phyloP scores from a whole-genome alignment of 1,140 invertebrate species.

The Hyles euphorbiae region DNA sequence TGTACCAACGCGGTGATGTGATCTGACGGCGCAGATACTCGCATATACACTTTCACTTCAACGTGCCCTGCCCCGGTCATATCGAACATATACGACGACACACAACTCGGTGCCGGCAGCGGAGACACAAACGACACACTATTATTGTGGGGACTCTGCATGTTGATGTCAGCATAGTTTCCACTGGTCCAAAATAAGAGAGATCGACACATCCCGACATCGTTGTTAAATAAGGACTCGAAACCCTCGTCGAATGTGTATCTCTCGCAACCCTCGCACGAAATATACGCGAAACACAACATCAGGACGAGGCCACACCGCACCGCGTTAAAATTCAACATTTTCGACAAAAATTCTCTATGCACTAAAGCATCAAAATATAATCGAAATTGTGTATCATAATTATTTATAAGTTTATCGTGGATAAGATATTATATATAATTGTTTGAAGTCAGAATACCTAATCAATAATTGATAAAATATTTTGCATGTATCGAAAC shows the following conservation, averaged over 20 bases:
- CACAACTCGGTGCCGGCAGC: conserved; percentile 15
- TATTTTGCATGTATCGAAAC: conserved; percentile 10
- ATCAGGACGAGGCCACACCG: conserved; percentile 2
- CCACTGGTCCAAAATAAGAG: background rate
- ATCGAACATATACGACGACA: conserved; percentile 18
- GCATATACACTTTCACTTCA: conserved; percentile 25
- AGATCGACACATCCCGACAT: conserved; percentile 2
- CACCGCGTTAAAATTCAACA: background rate
- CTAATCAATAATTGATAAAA: conserved; percentile 5
- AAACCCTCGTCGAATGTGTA: conserved; percentile 39
- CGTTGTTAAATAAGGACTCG: conserved; percentile 4
- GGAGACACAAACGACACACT: conserved; percentile 19
- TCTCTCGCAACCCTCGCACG: conserved; percentile 31
- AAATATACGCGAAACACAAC: conserved; percentile 20
- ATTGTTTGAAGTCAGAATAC: conserved; percentile 10
- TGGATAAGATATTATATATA: conserved; percentile 20
- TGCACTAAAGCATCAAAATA: background rate
- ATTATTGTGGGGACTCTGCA: conserved; percentile 5
- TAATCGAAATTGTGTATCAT: conserved; percentile 4
- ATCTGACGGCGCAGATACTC: conserved; percentile 4
- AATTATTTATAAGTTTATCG: conserved; percentile 17
- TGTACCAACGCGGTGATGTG: conserved; percentile 7
- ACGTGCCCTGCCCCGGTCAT: conserved; percentile 17
- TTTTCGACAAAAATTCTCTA: conserved; percentile 13
- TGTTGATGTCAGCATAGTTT: background rate